Evolutionary conservation across 1,140 invertebrate genomes (phyloP).

Genomic region (Penaeus indicus): DNA sequence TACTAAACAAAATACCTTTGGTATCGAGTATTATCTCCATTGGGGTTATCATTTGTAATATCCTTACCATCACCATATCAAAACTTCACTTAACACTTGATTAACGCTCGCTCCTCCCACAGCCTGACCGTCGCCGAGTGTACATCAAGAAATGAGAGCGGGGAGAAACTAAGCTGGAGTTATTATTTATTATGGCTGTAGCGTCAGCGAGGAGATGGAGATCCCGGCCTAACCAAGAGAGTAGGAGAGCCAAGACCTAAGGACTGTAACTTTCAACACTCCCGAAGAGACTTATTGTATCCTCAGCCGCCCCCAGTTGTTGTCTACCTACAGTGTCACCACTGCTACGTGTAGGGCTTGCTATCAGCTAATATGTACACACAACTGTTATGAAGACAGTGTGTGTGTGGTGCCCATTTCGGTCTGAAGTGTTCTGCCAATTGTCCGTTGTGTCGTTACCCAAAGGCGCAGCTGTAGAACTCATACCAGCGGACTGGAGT

Average conservation of each 20-base stretch:
- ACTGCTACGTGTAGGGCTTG: conserved; percentile 44
- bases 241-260: not conserved
- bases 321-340: conserved; percentile 11
- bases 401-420: conserved; percentile 27
- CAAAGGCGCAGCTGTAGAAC: not conserved
- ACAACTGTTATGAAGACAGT: conserved; percentile 61
- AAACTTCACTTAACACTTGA: not conserved
- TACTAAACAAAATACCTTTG: too few species aligned
- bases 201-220: too few species aligned
- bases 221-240: not conserved
- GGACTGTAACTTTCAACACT: conserved; percentile 12
- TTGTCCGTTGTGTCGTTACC: not conserved
- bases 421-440: not conserved
- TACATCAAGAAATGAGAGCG: conserved; percentile 58
- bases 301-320: not conserved
- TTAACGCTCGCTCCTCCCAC: not conserved
- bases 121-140: conserved; percentile 53
- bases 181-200: conserved; percentile 19
- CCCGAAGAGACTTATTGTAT: not conserved
- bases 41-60: too few species aligned
- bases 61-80: too few species aligned
- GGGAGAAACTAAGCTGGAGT: not conserved
- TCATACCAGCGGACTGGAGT: too few species aligned
- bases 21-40: too few species aligned
- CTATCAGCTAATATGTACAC: conserved; percentile 1